phyloP scores from a whole-genome alignment of 2,113 vertebrate genomes.

The Rhabdornis inornatus region DNA sequence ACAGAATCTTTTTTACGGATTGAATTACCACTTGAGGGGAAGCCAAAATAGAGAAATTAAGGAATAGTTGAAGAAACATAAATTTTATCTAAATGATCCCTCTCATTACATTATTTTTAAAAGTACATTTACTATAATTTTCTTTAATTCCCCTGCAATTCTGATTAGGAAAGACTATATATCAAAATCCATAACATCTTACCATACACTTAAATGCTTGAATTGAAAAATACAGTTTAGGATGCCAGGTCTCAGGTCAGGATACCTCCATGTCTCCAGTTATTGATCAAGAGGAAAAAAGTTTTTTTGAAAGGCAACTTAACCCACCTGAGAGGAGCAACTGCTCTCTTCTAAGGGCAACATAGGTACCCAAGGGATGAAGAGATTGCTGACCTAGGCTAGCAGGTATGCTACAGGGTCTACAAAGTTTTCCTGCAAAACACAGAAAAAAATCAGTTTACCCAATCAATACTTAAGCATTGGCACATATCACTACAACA shows the following conservation, averaged over 20 bases:
- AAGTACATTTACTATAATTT: not conserved
- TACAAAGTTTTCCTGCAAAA: not conserved
- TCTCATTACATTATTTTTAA: not conserved
- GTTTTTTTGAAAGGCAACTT: not conserved
- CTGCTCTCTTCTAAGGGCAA: not conserved
- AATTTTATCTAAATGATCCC: not conserved
- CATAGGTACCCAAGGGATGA: accelerated
- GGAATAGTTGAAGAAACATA: not conserved
- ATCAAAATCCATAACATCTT: not conserved
- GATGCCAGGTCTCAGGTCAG: not conserved
- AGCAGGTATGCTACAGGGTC: not conserved
- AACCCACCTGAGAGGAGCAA: not conserved
- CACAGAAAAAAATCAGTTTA: not conserved
- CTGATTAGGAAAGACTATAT: not conserved
- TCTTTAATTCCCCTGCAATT: not conserved
- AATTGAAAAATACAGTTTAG: not conserved
- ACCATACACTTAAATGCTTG: not conserved
- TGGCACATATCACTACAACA: not conserved
- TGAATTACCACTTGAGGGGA: not conserved
- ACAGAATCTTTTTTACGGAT: not conserved
- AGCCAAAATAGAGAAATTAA: not conserved
- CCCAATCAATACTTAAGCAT: not conserved
- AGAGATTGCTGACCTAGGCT: not conserved
- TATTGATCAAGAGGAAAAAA: not conserved
- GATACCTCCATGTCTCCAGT: not conserved